phyloP scores from a whole-genome alignment of 1,140 invertebrate species.

The Danaus plexippus region DNA sequence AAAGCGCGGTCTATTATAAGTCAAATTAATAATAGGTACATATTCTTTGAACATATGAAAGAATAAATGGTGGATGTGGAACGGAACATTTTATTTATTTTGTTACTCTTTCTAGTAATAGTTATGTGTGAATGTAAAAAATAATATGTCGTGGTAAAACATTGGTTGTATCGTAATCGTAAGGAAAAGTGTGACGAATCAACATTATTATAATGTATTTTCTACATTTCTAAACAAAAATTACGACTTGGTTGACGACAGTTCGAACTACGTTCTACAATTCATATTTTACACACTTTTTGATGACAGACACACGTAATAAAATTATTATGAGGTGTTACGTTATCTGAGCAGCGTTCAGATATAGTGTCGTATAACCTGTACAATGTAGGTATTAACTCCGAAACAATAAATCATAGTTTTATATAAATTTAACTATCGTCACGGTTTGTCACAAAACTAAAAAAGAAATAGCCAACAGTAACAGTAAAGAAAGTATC shows the following conservation, averaged over 20 bases:
- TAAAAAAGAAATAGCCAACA: constrained; percentile 17
- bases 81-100: constrained; percentile 6
- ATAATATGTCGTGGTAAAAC: constrained; percentile 1
- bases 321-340: constrained; percentile 26
- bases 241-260: constrained; percentile 4
- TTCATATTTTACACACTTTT: constrained; percentile 14
- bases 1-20: constrained; percentile 14
- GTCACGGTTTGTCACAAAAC: constrained; percentile 9
- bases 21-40: constrained; percentile 7
- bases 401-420: too few species aligned
- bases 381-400: too few species aligned
- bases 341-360: constrained; percentile 7
- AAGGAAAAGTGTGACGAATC: constrained; percentile 59
- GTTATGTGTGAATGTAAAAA: not conserved
- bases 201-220: constrained; percentile 30
- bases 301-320: constrained; percentile 23
- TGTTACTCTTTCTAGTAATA: too few species aligned
- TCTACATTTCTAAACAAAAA: not conserved
- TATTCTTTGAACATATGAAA: constrained; percentile 18
- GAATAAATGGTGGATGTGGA: constrained; percentile 16
- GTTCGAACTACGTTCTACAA: constrained; percentile 9
- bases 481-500: constrained; percentile 25
- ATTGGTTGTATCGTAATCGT: not conserved
- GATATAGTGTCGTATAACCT: too few species aligned
- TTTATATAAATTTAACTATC: not conserved